Percentiles rank a stretch among this genome's conserved stretches.
phyloP scores from a whole-genome alignment of 2,888 invertebrate species.

The Cacoxenus indagator region DNA sequence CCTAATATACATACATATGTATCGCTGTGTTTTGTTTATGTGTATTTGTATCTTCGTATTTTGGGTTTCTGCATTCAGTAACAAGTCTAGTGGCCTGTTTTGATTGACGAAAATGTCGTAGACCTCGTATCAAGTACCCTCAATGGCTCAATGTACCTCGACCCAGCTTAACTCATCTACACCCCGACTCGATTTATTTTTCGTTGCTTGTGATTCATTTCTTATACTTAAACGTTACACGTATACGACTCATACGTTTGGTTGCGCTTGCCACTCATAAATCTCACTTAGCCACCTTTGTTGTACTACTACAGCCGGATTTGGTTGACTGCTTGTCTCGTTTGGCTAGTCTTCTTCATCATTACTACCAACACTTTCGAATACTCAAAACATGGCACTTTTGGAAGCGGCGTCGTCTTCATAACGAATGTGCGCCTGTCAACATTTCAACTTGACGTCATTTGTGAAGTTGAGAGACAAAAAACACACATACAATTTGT shows the following conservation, averaged over 20 bases:
- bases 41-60: neutral
- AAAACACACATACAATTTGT: neutral
- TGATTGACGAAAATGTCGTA: slow-evolving; percentile 26
- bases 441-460: slow-evolving; percentile 67
- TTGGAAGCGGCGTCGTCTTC: slow-evolving; percentile 25
- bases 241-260: neutral
- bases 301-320: neutral
- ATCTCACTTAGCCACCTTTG: slow-evolving; percentile 64
- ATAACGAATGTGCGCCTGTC: slow-evolving; percentile 66
- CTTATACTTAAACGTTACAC: neutral
- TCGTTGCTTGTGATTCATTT: neutral
- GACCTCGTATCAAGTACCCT: neutral
- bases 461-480: slow-evolving; percentile 54
- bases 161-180: neutral
- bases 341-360: neutral
- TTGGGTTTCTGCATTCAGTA: slow-evolving; percentile 15
- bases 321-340: neutral
- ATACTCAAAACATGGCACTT: neutral
- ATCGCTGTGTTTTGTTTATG: neutral
- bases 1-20: neutral
- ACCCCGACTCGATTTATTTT: neutral
- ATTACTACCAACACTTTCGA: neutral
- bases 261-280: slow-evolving; percentile 53
- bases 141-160: neutral
- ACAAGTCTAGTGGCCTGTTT: neutral